Evolutionary conservation across 2,888 invertebrate species (phyloP).

Genomic region (Noctua janthe): DNA sequence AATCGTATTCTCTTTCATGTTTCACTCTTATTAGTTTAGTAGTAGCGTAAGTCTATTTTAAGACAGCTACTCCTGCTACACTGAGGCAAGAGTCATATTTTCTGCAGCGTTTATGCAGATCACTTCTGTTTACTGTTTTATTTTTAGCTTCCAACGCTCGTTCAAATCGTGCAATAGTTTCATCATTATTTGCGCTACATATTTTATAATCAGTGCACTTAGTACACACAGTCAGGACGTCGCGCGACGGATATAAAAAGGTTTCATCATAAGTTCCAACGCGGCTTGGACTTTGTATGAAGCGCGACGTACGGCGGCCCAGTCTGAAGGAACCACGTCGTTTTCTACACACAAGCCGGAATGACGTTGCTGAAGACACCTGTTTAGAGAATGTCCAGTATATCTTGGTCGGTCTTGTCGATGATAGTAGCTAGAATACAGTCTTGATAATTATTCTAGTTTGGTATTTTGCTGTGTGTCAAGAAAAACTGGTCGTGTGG

Average conservation of each 20-base stretch:
- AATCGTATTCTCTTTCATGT: neutral
- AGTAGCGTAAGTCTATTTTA: neutral
- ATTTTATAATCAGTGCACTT: slow-evolving; percentile 28
- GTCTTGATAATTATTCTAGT: neutral
- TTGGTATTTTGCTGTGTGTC: neutral
- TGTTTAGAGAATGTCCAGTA: slow-evolving; percentile 9
- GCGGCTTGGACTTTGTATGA: slow-evolving; percentile 29
- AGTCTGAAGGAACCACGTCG: slow-evolving; percentile 26
- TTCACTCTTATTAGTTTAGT: neutral
- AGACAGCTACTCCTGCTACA: neutral
- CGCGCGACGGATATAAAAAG: neutral
- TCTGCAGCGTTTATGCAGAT: neutral
- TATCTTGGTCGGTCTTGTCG: slow-evolving; percentile 16
- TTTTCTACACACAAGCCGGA: neutral
- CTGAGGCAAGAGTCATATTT: neutral
- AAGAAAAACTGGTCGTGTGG: slow-evolving; percentile 4
- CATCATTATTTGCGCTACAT: slow-evolving; percentile 44
- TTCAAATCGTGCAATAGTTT: slow-evolving; percentile 35
- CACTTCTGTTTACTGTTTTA: slow-evolving; percentile 12
- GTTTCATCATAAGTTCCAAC: slow-evolving; percentile 47
- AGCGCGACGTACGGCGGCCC: neutral
- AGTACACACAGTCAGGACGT: neutral
- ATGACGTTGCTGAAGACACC: slow-evolving; percentile 39
- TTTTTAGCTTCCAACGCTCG: slow-evolving; percentile 12
- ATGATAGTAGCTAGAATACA: neutral